Base-by-base conservation (phyloP, 2,888 invertebrate genomes). In the Parthenolecanium corni region DNA sequence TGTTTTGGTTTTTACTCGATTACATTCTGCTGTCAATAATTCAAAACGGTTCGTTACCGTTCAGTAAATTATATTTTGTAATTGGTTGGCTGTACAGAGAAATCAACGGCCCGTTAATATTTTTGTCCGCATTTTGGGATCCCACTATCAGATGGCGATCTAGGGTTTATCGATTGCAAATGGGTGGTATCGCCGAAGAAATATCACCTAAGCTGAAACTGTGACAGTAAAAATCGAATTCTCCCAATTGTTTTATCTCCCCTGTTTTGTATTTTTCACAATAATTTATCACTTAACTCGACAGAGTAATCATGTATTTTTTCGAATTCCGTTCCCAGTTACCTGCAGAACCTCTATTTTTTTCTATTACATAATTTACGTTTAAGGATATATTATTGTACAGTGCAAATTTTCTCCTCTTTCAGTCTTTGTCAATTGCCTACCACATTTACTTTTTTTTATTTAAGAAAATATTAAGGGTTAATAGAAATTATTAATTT, bases 71-170 rank as follows among this genome's bases (percentile, higher is more conserved):
- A 73, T 92, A 95, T 75, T 97, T 92, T 73, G 83, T 95, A 58
- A 81, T 92, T 63, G 92, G 89, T 31, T 98, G 97, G 97, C 77
- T 93, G 71, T 86, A 95, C 75, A 85, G 94, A 66, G 97, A 97
- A 78, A 79, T 84, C 56, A 86, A 87, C 69, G 89, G 95, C 66
- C 89, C 95, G 3, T 88, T 91, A 72, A 79, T 95, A 66, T 89
- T 94, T 74, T 77, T 89, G 40, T 83, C 85, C 70, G 94, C 96
- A 40, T 78, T 97, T 63, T 80, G 88, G 71, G 91, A 93, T 0
- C 82, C 86, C 66, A 67, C 67, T 20, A 93, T 98, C 71, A 82
- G 84, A 73, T 98, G 98, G 98, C 81, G 96, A 71, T 85, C 90
- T 71, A 84, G 93, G 71, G 82, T 84, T 69, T 98, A 90, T 76